Conservation (phyloP, 1,140 invertebrate species). For the Ceratosolen solmsi region DNA sequence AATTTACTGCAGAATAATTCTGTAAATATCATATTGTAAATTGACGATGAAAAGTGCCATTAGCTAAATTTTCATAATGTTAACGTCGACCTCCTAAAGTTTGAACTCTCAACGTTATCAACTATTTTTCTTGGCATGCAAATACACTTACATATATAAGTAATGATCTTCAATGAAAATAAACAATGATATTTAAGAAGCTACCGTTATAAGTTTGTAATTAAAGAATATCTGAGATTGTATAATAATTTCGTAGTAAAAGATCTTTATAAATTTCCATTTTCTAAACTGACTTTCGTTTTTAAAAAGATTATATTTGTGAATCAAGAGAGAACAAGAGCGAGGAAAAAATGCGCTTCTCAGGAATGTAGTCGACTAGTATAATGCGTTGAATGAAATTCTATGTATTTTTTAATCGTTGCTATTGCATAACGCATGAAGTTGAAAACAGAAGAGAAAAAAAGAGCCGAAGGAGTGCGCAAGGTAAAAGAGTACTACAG, state of each 20-base stretch:
- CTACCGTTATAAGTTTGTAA: constrained; percentile 12
- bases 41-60: constrained; percentile 34
- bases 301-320: too few species aligned
- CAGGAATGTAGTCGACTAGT: neutral
- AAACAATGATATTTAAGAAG: neutral
- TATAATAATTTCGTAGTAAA: constrained; percentile 11
- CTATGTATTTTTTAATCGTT: constrained; percentile 4
- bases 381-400: neutral
- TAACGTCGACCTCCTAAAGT: neutral
- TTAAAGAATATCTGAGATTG: constrained; percentile 13
- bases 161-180: neutral
- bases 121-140: neutral
- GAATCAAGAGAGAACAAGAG: neutral
- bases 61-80: constrained; percentile 28
- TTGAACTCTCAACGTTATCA: constrained; percentile 23
- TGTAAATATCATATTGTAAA: constrained; percentile 19
- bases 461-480: too few species aligned
- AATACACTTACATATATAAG: neutral
- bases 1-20: neutral
- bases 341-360: neutral
- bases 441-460: neutral
- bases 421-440: neutral
- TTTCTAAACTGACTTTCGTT: too few species aligned
- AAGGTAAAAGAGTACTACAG: neutral
- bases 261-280: neutral